Evolutionary conservation across 2,888 invertebrate species (phyloP), one percentile per base, ranked within the genome.

Genomic region (Coelopa pilipes): DNA sequence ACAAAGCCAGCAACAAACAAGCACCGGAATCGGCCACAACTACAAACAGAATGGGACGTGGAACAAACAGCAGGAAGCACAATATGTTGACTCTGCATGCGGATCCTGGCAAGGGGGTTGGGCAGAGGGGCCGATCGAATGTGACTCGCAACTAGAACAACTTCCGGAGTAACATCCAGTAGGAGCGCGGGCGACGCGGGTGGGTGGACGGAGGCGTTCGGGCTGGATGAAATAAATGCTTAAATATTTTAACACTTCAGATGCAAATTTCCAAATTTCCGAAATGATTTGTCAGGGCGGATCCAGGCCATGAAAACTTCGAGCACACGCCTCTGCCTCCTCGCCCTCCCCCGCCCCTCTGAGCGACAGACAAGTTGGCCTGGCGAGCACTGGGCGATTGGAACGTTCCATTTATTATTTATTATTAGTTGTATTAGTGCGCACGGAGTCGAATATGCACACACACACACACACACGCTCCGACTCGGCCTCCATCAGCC

Each of bases 261-360:
- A 55, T 72, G 70, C 70, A 66, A 80, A 79, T 76, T 78, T 77
- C 34, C 34, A 34, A 34, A 34, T 34, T 34, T 34, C 76, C 75
- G 78, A 81, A 82, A 80, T 82, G 78, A 82, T 82, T 81, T 81
- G 82, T 81, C 80, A 82, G 77, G 80, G 79, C 77, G 75, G 73
- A 59, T 24, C 57, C 57, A 21, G 19, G 9, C 7, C 34, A 34
- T 34, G 34, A 7, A 7, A 7, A 34, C 34, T 34, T 7, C 34
- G 34, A 7, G 34, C 34, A 4, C 34, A 34, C n/a, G n/a, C n/a
- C n/a, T n/a, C n/a, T n/a, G n/a, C n/a, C n/a, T n/a, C n/a, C n/a
- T n/a, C n/a, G n/a, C n/a, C n/a, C n/a, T n/a, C n/a, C n/a, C n/a
- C n/a, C n/a, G n/a, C n/a, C n/a, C n/a, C n/a, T n/a, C n/a, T 17